Base-by-base conservation (phyloP, 2,113 vertebrate species). In the Cacatua alba region DNA sequence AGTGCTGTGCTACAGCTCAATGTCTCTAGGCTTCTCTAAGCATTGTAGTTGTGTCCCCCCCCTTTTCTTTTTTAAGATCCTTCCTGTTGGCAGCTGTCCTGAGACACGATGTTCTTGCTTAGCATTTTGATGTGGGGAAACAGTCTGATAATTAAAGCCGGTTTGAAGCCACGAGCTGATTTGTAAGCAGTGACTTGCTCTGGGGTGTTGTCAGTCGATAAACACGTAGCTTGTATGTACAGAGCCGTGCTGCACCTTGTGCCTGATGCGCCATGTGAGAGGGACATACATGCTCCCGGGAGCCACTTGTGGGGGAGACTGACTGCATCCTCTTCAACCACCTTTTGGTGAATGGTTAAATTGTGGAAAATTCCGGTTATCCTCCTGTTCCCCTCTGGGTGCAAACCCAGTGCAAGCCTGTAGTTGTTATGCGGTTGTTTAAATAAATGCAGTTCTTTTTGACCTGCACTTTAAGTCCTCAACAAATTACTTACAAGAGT, bases 111-210 rank as follows among this genome's bases (percentile, higher is more conserved):
- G 96, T 97, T 96, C 96, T 96, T 92, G 95, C 92, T 95, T 94
- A 97, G 96, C 94, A 96, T 97, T 97, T 96, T 96, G 96, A 96
- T 97, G 96, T 97, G 96, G 94, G 96, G 96, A 97, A 96, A 87
- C 95, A 96, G 95, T 80, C 91, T 96, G 96, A 97, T 97, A 96
- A 96, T 96, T 96, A 94, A 89, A 96, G 94, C 93, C 35, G 68
- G 92, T 97, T 95, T 95, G 75, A 94, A 96, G 82, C 68, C 92
- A 69, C 77, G 90, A 77, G 94, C 93, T 97, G 93, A 83, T 94
- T 33, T 82, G 92, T 95, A 70, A 65, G 94, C 92, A 74, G 78
- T 49, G 80, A 77, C 92, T 95, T 88, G 92, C 75, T 94, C 85
- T 80, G 88, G 87, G 93, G 79, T 93, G 94, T 80, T 92, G 93